Evolutionary conservation across 2,797 vertebrate species (phyloP).

Genomic region (Enteromius viviparus): DNA sequence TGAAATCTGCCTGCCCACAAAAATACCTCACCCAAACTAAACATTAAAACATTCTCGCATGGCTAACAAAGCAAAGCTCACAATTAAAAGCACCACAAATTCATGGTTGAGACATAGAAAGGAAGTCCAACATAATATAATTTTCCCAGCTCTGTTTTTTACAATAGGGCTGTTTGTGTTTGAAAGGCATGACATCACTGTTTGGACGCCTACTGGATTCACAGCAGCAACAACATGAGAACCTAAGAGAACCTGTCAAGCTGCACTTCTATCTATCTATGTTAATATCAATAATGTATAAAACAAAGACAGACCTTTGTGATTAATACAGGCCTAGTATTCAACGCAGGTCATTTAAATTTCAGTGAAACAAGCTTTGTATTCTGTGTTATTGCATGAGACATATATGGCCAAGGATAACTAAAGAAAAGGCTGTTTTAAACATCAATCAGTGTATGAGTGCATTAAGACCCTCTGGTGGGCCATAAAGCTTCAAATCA

Average conservation of each 20-base stretch:
- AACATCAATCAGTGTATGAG: conserved; percentile 33
- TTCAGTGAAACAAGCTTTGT: background rate
- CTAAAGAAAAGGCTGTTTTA: conserved; percentile 9
- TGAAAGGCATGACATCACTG: conserved; percentile 65
- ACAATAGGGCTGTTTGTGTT: conserved; percentile 57
- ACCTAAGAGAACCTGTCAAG: too few relatives aligned
- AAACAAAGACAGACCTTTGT: background rate
- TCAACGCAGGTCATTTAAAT: background rate
- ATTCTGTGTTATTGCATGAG: background rate
- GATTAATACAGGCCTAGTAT: background rate
- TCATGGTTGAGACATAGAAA: conserved; percentile 52
- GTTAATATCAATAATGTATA: background rate
- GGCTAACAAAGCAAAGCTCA: conserved; percentile 16
- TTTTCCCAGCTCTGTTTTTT: conserved; percentile 57
- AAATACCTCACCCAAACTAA: background rate
- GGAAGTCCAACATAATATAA: conserved; percentile 66
- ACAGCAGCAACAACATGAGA: background rate
- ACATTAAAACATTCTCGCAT: background rate
- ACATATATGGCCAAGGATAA: background rate
- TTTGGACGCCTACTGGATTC: conserved; percentile 58
- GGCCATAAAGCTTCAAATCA: conserved; percentile 44
- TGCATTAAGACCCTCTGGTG: conserved; percentile 45
- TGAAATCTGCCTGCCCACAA: background rate
- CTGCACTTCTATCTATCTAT: background rate
- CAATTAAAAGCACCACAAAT: conserved; percentile 21